Evolutionary conservation across 2,113 vertebrate species (phyloP), one percentile per base, ranked within the genome.

Genomic region (Limanda limanda): DNA sequence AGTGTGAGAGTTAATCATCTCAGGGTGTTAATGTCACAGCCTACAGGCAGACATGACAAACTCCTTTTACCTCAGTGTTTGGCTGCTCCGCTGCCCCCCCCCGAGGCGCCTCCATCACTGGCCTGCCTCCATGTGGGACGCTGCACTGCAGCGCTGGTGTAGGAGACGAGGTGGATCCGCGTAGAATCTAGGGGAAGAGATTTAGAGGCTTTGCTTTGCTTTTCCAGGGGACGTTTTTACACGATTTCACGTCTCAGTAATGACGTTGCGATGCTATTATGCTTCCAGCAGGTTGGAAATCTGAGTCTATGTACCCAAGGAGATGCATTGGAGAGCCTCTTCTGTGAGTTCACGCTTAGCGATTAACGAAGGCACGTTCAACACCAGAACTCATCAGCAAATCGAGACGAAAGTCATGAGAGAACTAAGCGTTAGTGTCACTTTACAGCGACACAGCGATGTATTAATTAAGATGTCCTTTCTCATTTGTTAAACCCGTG

Each of bases 41-140:
- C 84, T 74, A 69, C 76, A 76, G 68, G 75, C 69, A 79, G 69
- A 82, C 23, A 67, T 85, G 84, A 86, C 79, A 79, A 76, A 86
- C 78, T 72, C 67, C 67, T 54, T 69, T 63, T 68, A 71, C 61
- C 71, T 66, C 71, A 48, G 62, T 45, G 82, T 68, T 68, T 64
- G 55, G 76, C 79, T 75, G 58, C 69, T 79, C 61, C 59, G 40
- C 59, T 58, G 62, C 21, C 60, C 68, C 60, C 68, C 76, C 81
- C 65, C 2, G 15, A 70, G 84, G 63, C 68, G 68, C 37, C 42
- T 48, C 51, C 23, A 35, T 65, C 24, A 15, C 61, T 71, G 79
- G 72, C 66, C 62, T 52, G 51, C 68, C 25, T 79, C 64, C 68
- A 71, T 59, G 18, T 60, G 54, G 57, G 56, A 80, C 65, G 62